Base-by-base conservation (phyloP, 2,797 vertebrate genomes). In the Peromyscus nudipes region DNA sequence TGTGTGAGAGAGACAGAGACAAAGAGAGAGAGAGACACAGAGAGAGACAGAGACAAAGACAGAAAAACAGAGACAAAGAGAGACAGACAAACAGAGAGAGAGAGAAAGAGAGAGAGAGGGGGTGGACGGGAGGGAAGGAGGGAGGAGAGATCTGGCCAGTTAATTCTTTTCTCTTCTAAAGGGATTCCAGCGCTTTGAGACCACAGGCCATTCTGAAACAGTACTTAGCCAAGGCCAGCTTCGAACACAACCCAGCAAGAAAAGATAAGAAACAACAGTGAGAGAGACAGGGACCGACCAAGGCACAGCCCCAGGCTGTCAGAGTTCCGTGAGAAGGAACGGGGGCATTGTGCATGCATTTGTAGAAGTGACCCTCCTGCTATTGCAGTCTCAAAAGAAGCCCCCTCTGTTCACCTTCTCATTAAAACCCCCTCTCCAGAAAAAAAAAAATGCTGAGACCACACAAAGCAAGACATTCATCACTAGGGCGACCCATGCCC, bases 351-450 rank as follows among this genome's bases (percentile, higher is more conserved):
- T 96, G 95, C 95, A 43, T 79, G 76, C 95, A 62, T 95, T 94
- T 95, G 96, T 81, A 97, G 92, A 97, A 98, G 96, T 96, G 98
- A 92, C 95, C 95, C 91, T 98, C 89, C 91, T 98, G 96, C 96
- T 96, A 92, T 96, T 92, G 92, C 84, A 2, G 65, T 97, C 97
- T 98, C 97, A 97, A 98, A 98, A 97, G 97, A 97, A 97, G 86
- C 76, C 87, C 94, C 95, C 89, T 97, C 96, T 97, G 93, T 98
- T 97, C 98, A 96, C 98, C 95, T 98, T 96, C 97, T 98, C 96
- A 98, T 98, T 98, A 98, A 97, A 97, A 96, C 91, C 96, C 96
- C 82, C 97, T 97, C 97, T 98, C 97, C 87, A 97, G 94, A 95
- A 55, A 97, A 98, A 96, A 98, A 95, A 55, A 97, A 98, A 96